Evolutionary conservation across 2,888 invertebrate species (phyloP), one percentile per base, ranked within the genome.

Genomic region (Caenorhabditis panamensis): DNA sequence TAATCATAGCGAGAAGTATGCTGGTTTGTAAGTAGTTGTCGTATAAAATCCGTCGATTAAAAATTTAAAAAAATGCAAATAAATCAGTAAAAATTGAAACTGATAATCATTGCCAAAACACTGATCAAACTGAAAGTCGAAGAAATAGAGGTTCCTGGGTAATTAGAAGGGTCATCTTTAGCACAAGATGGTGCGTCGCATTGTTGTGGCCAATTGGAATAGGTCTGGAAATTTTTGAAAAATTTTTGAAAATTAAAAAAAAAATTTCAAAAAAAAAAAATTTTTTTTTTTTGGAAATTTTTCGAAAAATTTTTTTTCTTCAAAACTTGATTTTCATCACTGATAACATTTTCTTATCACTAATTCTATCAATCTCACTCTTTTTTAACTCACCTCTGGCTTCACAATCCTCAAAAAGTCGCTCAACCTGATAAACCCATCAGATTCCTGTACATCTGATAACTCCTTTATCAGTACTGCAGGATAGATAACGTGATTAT

Each of bases 401-500:
- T 24, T 51, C 5, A 67, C 75, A 36, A 76, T 67, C 8, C 67
- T 26, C 6, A 76, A 41, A 26, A 76, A 76, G 37, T 76, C 75
- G 1, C 59, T 18, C 26, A 76, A 31, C 13, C 75, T 26, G 22
- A 76, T 76, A 9, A 76, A 76, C 2, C 75, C 75, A 54, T 76
- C 75, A 1, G 66, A 44, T 36, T 76, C 75, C 44, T 67, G 66
- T 8, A 76, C 75, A 53, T 67, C 66, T 9, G 75, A 53, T 1
- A 76, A n/a, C 28, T 76, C 75, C 20, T 73, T 73, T 18, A 41
- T 66, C 51, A 73, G 41, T 13, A 28, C 53, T 1, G 73, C 64
- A 53, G 58, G 49, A 56, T 87, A 87, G 61, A 87, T 85, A 61
- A 86, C 84, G 67, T 87, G 87, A 9, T 61, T 41, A 56, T 87